Percentiles rank a stretch among this genome's conserved stretches.
These are phyloP conservation scores for Stictocephala bisonia DNA, from an alignment of 2,888 invertebrate genomes.

Conservation along the genomic window DNA sequence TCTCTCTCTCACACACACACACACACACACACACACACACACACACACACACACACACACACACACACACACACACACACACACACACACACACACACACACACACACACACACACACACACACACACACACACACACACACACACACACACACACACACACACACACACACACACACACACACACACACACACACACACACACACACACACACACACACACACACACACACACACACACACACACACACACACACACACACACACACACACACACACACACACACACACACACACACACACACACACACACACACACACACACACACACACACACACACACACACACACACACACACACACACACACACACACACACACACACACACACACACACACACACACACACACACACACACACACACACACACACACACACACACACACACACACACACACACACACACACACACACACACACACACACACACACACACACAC, in stretches of 20 bases:
- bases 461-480: not conserved
- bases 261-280: not conserved
- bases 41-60: not conserved
- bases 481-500: not conserved
- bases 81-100: not conserved
- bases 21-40: conserved; percentile 3
- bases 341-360: not conserved
- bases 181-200: not conserved
- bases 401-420: not conserved
- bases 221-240: not conserved
- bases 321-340: not conserved
- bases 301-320: not conserved
- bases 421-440: not conserved
- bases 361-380: not conserved
- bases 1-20: conserved; percentile 29
- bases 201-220: not conserved
- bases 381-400: not conserved
- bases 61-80: not conserved
- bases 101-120: not conserved
- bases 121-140: not conserved
- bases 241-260: not conserved
- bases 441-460: not conserved
- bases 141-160: not conserved
- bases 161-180: not conserved
- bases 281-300: not conserved